phyloP scores from a whole-genome alignment of 2,888 invertebrate genomes.

The Napeogenes inachia region DNA sequence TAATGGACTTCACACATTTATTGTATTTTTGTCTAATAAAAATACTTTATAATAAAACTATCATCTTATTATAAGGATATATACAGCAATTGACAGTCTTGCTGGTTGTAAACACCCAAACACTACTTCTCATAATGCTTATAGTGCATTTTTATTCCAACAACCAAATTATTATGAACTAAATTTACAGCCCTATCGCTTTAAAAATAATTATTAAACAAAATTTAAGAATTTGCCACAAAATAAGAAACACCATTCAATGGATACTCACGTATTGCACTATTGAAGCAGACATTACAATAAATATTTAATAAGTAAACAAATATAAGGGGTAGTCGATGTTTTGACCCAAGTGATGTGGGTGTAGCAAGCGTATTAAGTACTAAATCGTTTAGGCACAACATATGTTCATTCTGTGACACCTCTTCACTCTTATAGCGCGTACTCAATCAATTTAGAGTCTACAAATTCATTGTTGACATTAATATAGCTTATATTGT shows the following conservation, averaged over 20 bases:
- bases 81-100: slow-evolving; percentile 76
- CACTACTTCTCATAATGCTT: slow-evolving; percentile 54
- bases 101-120: slow-evolving; percentile 62
- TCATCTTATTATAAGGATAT: slow-evolving; percentile 63
- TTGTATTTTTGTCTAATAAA: slow-evolving; percentile 78
- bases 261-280: slow-evolving; percentile 67
- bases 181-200: slow-evolving; percentile 65
- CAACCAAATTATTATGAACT: slow-evolving; percentile 55
- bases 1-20: slow-evolving; percentile 76
- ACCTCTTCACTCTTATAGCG: slow-evolving; percentile 10
- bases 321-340: slow-evolving; percentile 9
- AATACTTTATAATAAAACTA: slow-evolving; percentile 74
- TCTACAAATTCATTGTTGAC: slow-evolving; percentile 22
- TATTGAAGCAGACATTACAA: slow-evolving; percentile 42
- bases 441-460: slow-evolving; percentile 14
- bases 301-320: slow-evolving; percentile 21
- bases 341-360: slow-evolving; percentile 21
- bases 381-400: slow-evolving; percentile 44
- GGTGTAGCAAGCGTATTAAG: slow-evolving; percentile 36
- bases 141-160: slow-evolving; percentile 46
- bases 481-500: slow-evolving; percentile 21
- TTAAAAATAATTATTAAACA: slow-evolving; percentile 11
- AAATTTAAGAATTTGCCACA: slow-evolving; percentile 48
- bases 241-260: slow-evolving; percentile 52
- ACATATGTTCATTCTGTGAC: slow-evolving; percentile 30